Base-by-base conservation (phyloP, 2,888 invertebrate species). In the Drosophila sordidapex region DNA sequence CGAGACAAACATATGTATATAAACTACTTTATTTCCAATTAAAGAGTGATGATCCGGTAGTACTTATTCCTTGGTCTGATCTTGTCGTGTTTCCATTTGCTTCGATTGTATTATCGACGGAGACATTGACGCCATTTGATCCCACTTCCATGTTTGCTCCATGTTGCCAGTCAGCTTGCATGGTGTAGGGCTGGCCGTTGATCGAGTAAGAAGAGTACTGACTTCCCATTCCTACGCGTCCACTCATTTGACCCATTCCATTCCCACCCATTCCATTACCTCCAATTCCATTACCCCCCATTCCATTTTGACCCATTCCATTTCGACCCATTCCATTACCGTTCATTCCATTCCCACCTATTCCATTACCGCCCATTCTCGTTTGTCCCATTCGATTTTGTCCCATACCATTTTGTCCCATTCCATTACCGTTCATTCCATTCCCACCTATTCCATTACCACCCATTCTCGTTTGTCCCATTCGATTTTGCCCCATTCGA, bases 131-230 rank as follows among this genome's bases (percentile, higher is more conserved):
- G 1, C 35, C 46, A 63, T 59, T 18, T 7, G 21, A 15, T 48
- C 33, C 35, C 43, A 21, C 51, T 31, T 36, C 58, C 66, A 63
- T 27, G n/a, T 72, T 66, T 7, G 51, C 11, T 5, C 61, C 74
- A n/a, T 59, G 36, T 33, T 43, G 38, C 59, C 54, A 74, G 27
- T 54, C 31, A 2, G 67, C 33, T 27, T 66, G 60, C 36, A 64
- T 57, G 25, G 38, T 38, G 27, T 76, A 48, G 18, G 74, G 70
- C 2, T 46, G 64, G 8, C 65, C 65, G 25, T 76, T 76, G 40
- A 62, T 58, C 33, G 71, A 40, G 36, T 71, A 71, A n/a, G 61
- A 62, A 11, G 66, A 15, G 11, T 36, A 56, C 56, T 76, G 76
- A 38, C 54, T 62, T 46, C 43, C 61, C 4, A 4, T 25, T 46